Evolutionary conservation across 2,888 invertebrate genomes (phyloP).

Genomic region (Ophonus ardosiacus): DNA sequence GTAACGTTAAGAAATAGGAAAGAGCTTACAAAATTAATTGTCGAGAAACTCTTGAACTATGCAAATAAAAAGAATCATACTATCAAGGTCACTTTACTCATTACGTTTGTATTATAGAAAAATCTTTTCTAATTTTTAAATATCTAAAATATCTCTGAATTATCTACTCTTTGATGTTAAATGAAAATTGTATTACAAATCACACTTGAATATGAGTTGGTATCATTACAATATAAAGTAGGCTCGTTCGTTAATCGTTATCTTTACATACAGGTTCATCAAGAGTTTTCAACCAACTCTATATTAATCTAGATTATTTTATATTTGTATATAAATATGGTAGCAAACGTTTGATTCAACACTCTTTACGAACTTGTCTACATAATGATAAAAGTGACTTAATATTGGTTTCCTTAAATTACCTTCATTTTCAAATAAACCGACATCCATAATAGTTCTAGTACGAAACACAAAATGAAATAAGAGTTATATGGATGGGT

Average conservation of each 20-base stretch:
- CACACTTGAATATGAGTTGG: conserved; percentile 38
- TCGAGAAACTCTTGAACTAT: conserved; percentile 44
- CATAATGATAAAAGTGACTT: conserved; percentile 63
- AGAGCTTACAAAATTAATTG: conserved; percentile 36
- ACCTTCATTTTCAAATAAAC: conserved; percentile 24
- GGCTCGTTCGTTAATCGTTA: conserved; percentile 14
- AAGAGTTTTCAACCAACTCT: conserved; percentile 8
- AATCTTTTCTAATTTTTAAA: conserved; percentile 60
- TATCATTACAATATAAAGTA: conserved; percentile 17
- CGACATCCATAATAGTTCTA: conserved; percentile 55
- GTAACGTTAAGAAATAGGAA: conserved; percentile 27
- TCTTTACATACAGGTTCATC: conserved; percentile 6
- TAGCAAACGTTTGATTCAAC: conserved; percentile 26
- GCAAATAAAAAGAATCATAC: conserved; percentile 55
- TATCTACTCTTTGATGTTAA: conserved; percentile 59
- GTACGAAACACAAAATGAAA: conserved; percentile 32
- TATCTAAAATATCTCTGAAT: conserved; percentile 63
- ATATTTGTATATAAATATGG: conserved; percentile 20
- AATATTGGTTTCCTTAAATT: conserved; percentile 44
- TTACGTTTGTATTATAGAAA: conserved; percentile 63
- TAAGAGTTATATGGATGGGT: conserved; percentile 50
- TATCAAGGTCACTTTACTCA: conserved; percentile 64
- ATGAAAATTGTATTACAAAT: conserved; percentile 41
- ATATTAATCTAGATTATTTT: background rate
- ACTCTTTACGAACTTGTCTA: conserved; percentile 23